Evolutionary conservation across 1,140 invertebrate species (phyloP).

Genomic region (Druon quercuslanigerum): DNA sequence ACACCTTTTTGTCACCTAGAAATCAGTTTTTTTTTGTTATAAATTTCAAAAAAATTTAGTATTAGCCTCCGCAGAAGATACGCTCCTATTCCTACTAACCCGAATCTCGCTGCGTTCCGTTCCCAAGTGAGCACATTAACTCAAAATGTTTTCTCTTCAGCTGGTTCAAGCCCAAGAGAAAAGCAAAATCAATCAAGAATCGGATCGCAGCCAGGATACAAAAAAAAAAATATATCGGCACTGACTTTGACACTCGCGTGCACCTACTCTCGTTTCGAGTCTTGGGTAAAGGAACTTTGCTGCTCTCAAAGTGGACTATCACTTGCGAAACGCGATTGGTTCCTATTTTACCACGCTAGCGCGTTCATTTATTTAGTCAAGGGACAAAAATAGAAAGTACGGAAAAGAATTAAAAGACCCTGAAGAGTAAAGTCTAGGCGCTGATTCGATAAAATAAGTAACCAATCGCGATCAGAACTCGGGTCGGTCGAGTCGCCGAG

Average conservation of each 20-base stretch:
- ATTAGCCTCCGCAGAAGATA: slow-evolving; percentile 14
- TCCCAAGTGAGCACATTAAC: neutral
- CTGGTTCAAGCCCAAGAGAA: slow-evolving; percentile 8
- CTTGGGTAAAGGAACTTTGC: neutral
- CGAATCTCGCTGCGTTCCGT: slow-evolving; percentile 13
- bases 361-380: neutral
- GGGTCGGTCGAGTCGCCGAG: slow-evolving; percentile 14
- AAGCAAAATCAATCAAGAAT: slow-evolving; percentile 5
- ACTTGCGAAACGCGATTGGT: slow-evolving; percentile 13
- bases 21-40: too few species aligned
- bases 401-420: neutral
- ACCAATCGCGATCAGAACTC: slow-evolving; percentile 18
- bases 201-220: slow-evolving; percentile 17
- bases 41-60: neutral
- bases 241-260: slow-evolving; percentile 27
- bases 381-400: neutral
- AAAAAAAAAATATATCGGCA: slow-evolving; percentile 1
- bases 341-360: slow-evolving; percentile 14
- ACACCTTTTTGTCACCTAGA: too few species aligned
- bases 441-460: slow-evolving; percentile 21
- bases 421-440: neutral
- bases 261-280: slow-evolving; percentile 8
- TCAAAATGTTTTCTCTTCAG: slow-evolving; percentile 10
- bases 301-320: slow-evolving; percentile 6
- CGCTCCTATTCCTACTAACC: slow-evolving; percentile 17